Percentiles rank a stretch among this genome's conserved stretches.
Evolutionary conservation across 1,140 invertebrate species (phyloP).

Genomic region (Gonatopus flavifemur): DNA sequence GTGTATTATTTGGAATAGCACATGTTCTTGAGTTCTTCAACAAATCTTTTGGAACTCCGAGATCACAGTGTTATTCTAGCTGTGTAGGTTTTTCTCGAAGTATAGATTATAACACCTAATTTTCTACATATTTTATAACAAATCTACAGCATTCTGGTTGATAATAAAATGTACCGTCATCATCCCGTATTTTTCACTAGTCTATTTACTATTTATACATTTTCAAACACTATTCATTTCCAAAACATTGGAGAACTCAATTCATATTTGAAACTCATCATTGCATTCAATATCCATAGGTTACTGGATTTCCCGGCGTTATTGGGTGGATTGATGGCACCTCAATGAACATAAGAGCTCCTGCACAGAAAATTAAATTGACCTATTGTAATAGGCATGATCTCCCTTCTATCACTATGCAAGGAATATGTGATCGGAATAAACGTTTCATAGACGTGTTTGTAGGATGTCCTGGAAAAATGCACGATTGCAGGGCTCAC

Average conservation of each 20-base stretch:
- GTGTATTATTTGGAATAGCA: no score
- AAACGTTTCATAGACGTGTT: slow-evolving; percentile 15
- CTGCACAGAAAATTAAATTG: slow-evolving; percentile 23
- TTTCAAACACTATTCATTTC: not conserved
- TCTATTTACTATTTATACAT: no score
- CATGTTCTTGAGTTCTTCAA: no score
- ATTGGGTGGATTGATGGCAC: slow-evolving; percentile 29
- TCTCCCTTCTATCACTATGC: slow-evolving; percentile 31
- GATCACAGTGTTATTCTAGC: no score
- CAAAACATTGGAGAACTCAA: not conserved
- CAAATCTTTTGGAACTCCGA: no score
- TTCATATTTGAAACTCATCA: not conserved
- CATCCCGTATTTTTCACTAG: no score
- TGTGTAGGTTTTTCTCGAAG: no score
- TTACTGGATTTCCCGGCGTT: slow-evolving; percentile 17
- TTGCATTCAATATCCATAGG: no score
- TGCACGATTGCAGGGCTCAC: not conserved
- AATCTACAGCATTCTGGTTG: no score
- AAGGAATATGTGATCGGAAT: slow-evolving; percentile 33
- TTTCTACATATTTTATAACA: no score
- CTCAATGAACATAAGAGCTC: slow-evolving; percentile 21
- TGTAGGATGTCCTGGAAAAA: slow-evolving; percentile 20
- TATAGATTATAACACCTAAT: no score
- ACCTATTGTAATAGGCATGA: slow-evolving; percentile 37
- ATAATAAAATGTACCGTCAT: no score